Evolutionary conservation across 1,140 invertebrate species (phyloP), one percentile per base, ranked within the genome.

Genomic region (Drosophila virilis): DNA sequence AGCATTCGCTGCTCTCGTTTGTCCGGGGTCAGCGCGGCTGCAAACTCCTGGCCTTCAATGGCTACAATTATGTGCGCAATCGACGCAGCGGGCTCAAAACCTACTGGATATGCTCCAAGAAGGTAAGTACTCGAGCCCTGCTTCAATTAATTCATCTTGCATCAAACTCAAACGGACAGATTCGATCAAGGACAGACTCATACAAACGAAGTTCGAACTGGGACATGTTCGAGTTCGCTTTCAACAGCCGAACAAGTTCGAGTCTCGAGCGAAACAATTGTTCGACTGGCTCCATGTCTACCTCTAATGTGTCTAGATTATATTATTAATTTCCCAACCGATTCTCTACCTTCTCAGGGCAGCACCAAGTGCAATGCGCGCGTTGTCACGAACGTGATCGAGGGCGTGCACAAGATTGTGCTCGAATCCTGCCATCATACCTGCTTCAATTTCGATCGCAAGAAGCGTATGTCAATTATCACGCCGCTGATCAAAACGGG

Each of bases 41-140:
- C 64, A 84, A 78, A 3, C 50, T 92, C 12, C 45, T 92, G 54
- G 74, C 78, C 8, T 91, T 83, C 7, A 86, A 83, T 33, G 90
- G 88, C 0, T 80, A 84, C 57, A 84, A 78, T 64, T 92, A 90
- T 66, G 91, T 92, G 3, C 71, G 80, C 38, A 92, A 92, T 71
- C 74, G 92, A 46, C 72, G 80, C 22, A 91, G 81, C 17, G 89
- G 83, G 5, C 62, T 86, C 1, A 92, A 91, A 48, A 92, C 88
- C 3, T 92, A 92, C 61, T 92, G 91, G 91, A 92, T 92, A 60
- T 92, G 91, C 55, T 88, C 90, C 8, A 92, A 92, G 48, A 92
- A 91, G 81, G 91, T 92, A n/a, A 70, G 66, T 71, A 3, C 13
- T 37, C 3, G 9, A 28, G 22, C 22, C 22, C 22, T 28, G 22